Evolutionary conservation across 2,113 vertebrate genomes (phyloP), one percentile per base, ranked within the genome.

Genomic region (Corvus hawaiiensis): DNA sequence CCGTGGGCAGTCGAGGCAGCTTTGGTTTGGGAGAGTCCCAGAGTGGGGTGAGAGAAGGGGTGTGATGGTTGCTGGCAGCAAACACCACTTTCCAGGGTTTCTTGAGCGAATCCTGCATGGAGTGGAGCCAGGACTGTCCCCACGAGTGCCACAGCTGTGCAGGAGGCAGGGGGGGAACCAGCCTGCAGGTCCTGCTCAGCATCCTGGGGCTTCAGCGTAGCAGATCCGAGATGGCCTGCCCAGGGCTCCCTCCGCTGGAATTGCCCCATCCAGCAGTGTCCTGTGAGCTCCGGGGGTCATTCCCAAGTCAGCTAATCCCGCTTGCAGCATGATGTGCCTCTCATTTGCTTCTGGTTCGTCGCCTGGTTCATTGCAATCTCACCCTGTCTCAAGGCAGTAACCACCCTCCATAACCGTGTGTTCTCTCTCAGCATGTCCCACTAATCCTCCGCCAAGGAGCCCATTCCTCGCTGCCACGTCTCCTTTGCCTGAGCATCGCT

Each of bases 341-440:
- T 96, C 93, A 52, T 58, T 39, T 24, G 74, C 84, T 92, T 71
- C 82, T 48, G 77, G 76, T 93, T 12, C 9, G n/a, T 89, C 68
- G 6, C 92, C 74, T 52, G 73, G 78, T 73, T 86, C 77, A 4
- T 66, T 55, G 85, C 92, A 94, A 16, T 87, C 92, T 95, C 95
- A 48, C 84, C 92, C 95, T 96, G 67, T 92, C 85, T 74, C 81
- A 16, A 72, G 93, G 87, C 64, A 87, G 71, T 97, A 97, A 95
- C 94, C 27, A 0, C 91, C 64, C 78, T 80, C 94, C 95, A 67
- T 90, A 85, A 95, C 91, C 27, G 10, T 46, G 77, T 89, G 92
- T 97, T 95, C 77, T 93, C 96, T 94, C 95, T 85, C 78, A 85
- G 97, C 98, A 98, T 98, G 98, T 86, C 92, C 90, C 97, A 98